These are phyloP conservation scores for Panthera leo DNA, from an alignment of 2,113 vertebrate genomes.

Conservation along the genomic window DNA sequence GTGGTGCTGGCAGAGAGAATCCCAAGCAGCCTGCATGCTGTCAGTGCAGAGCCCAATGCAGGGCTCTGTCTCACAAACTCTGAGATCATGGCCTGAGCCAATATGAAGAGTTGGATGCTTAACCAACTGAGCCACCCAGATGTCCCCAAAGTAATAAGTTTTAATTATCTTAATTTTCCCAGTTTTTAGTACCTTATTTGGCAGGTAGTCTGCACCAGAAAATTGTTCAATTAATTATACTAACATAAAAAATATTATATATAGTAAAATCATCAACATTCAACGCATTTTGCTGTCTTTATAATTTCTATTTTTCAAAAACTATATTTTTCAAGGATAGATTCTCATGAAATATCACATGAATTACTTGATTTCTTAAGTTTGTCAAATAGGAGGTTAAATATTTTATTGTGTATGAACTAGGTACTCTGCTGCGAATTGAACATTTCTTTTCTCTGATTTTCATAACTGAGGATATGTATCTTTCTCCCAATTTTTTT, in stretches of 20 bases:
- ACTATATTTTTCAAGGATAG: background rate
- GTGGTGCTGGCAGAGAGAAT: too few species aligned
- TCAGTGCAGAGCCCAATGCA: too few species aligned
- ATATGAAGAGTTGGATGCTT: too few species aligned
- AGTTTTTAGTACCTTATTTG: background rate
- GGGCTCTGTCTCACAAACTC: too few species aligned
- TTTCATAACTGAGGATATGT: slow-evolving; percentile 2
- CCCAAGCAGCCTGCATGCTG: too few species aligned
- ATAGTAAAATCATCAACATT: slow-evolving; percentile 18
- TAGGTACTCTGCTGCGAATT: background rate
- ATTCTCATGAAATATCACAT: background rate
- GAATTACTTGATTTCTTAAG: slow-evolving; percentile 19
- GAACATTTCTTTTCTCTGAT: background rate
- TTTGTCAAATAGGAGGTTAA: background rate
- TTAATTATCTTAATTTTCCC: background rate
- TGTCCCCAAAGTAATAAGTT: background rate
- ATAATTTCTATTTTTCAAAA: slow-evolving; percentile 34
- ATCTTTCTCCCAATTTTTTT: background rate
- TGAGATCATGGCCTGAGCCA: too few species aligned
- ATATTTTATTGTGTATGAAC: background rate
- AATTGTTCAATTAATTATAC: slow-evolving; percentile 1
- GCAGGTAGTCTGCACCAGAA: background rate
- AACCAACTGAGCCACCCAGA: too few species aligned
- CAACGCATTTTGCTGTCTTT: background rate
- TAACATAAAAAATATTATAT: background rate